A percentile compares a stretch with the other conserved stretches of the same genome.
phyloP scores from a whole-genome alignment of 2,113 vertebrate species.

The Syngnathoides biaculeatus region DNA sequence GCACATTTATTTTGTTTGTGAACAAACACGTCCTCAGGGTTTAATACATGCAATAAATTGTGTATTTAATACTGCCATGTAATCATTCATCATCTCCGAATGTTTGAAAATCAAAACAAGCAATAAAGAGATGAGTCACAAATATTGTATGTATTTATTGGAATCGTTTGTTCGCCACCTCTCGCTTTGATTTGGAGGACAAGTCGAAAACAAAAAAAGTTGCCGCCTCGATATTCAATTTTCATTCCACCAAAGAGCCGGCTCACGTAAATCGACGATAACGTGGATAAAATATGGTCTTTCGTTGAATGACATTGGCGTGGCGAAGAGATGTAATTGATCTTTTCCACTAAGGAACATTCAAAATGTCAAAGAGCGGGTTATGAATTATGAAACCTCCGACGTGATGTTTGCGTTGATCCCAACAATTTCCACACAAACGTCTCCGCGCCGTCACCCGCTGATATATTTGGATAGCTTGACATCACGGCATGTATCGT shows the following conservation, averaged over 20 bases:
- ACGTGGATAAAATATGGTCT: constrained; percentile 11
- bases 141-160: neutral
- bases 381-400: constrained; percentile 41
- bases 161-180: constrained; percentile 50
- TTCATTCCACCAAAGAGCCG: too few relatives aligned
- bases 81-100: neutral
- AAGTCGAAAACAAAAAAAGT: constrained; percentile 41
- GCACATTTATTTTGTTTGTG: too few relatives aligned
- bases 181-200: constrained; percentile 26
- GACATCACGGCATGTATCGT: neutral
- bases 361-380: constrained; percentile 73
- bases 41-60: neutral
- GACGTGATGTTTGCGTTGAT: constrained; percentile 29
- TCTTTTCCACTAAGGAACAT: constrained; percentile 68
- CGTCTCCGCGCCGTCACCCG: constrained; percentile 1
- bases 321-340: constrained; percentile 68
- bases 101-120: neutral
- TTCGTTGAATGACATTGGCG: constrained; percentile 73
- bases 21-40: neutral
- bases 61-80: neutral
- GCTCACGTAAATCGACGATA: neutral
- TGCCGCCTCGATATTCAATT: too few relatives aligned
- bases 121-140: neutral
- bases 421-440: constrained; percentile 52
- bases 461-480: neutral